Base-by-base conservation (phyloP, 2,888 invertebrate genomes). In the Caenorhabditis sp. region DNA sequence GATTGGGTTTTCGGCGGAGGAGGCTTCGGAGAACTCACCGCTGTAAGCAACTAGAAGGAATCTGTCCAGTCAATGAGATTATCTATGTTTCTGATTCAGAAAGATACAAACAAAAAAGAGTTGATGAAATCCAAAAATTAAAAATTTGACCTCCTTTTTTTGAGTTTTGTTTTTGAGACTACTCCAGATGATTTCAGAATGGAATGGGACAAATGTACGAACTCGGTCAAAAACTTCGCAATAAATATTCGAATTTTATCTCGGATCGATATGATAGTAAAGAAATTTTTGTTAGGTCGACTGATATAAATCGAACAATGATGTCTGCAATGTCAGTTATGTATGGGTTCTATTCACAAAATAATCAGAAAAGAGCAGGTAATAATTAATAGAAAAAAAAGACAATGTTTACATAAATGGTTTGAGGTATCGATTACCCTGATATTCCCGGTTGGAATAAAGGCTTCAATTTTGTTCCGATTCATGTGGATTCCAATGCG, bases 221-320 rank as follows among this genome's bases (percentile, higher is more conserved):
- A 1, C 53, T 71, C 21, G 71, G 71, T 57, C 8, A 66, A 17
- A 36, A 62, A 8, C 54, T 71, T 19, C 60, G 71, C 1, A 17
- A 60, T 12, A 37, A 62, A 63, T 71, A 71, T 57, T 59, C 66
- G 17, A 63, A 55, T 12, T 53, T 53, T 12, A 23, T 53, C 8
- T 53, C 53, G 3, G 2, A n/a, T 53, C 53, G 53, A 21, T 53
- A 53, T 53, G 24, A 53, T 21, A 23, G 23, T 23, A 53, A 53
- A 21, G 53, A 53, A 21, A 58, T 93, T 61, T 90, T 90, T 79
- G 88, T 93, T 1, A 89, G 90, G 64, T 93, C 94, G 50, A 94
- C 95, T 0, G 93, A 95, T 89, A 92, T 93, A 12, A 94, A 95
- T 89, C 91, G 95, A 23, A 94, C 95, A 0, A 89, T 95, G 8